Evolutionary conservation across 2,888 invertebrate genomes (phyloP).

Genomic region (Phyllotreta striolata): DNA sequence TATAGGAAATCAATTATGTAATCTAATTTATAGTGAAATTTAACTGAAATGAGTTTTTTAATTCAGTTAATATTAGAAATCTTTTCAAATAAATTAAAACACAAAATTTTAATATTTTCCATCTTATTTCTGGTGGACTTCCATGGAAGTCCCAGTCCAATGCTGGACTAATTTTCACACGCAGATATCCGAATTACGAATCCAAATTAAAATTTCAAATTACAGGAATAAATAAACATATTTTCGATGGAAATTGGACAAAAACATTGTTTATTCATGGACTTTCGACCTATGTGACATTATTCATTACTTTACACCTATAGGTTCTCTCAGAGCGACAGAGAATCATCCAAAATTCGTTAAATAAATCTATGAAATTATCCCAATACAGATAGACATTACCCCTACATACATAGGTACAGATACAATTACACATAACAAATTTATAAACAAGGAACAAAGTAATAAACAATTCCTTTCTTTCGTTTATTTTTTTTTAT

Average conservation of each 20-base stretch:
- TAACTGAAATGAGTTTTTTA: too few species aligned
- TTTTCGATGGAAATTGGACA: conserved; percentile 23
- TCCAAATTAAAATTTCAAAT: conserved; percentile 23
- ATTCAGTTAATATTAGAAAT: too few species aligned
- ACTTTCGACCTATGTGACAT: conserved; percentile 12
- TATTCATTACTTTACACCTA: conserved; percentile 13
- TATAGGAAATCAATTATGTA: too few species aligned
- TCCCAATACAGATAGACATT: conserved; percentile 8
- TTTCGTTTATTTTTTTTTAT: neutral
- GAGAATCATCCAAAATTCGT: conserved; percentile 3
- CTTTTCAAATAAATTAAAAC: too few species aligned
- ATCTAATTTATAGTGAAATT: too few species aligned
- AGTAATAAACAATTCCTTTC: too few species aligned
- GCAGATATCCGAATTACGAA: conserved; percentile 4
- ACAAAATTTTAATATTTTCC: too few species aligned
- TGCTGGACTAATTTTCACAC: neutral
- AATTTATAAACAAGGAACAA: too few species aligned
- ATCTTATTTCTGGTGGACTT: too few species aligned
- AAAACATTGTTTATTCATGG: conserved; percentile 21
- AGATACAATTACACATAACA: too few species aligned
- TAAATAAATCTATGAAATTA: conserved; percentile 15
- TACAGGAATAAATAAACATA: conserved; percentile 24
- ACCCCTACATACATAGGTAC: too few species aligned
- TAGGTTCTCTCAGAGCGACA: neutral
- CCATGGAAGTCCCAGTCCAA: too few species aligned